Base-by-base conservation (phyloP, 2,888 invertebrate genomes). In the Pheosia gnoma region DNA sequence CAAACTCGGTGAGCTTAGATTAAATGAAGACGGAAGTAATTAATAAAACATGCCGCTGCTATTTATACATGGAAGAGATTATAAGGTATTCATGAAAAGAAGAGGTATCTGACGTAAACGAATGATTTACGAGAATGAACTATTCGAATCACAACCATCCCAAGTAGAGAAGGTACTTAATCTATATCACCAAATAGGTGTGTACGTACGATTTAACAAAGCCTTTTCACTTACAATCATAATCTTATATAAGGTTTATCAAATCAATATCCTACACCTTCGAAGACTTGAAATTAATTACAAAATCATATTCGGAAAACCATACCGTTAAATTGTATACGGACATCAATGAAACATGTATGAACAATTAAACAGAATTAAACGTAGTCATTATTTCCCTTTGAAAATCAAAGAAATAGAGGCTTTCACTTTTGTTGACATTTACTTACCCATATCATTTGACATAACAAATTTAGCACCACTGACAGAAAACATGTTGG, bases 1-100 rank as follows among this genome's bases (percentile, higher is more conserved):
- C 47, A 59, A 41, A 57, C 38, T 58, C 41, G 47, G 39, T 6
- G 37, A 57, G 47, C n/a, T 39, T 39, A 57, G 41, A 38, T 54
- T 11, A 11, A 37, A 54, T 25, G 37, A 1, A 4, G 47, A 47
- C 47, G 47, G 47, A 47, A 47, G 43, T 45, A 45, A 45, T 45
- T 45, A 3, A 45, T 8, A 45, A 7, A 45, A 45, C 43, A 45
- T 9, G 43, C 9, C 10, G 43, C 9, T 45, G 43, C 6, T 8
- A 45, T 9, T 8, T 41, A 45, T 9, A 45, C 43, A 45, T 45
- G 43, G 25, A 5, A 45, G 43, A 45, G 11, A 47, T 47, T n/a
- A n/a, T 47, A n/a, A 47, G 47, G 8, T 41, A 7, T 5, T 41
- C 6, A 7, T 3, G 41, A 41, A 25, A 25, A 25, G 0, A 1